phyloP scores from a whole-genome alignment of 2,888 invertebrate species.

The Monopis laevigella region DNA sequence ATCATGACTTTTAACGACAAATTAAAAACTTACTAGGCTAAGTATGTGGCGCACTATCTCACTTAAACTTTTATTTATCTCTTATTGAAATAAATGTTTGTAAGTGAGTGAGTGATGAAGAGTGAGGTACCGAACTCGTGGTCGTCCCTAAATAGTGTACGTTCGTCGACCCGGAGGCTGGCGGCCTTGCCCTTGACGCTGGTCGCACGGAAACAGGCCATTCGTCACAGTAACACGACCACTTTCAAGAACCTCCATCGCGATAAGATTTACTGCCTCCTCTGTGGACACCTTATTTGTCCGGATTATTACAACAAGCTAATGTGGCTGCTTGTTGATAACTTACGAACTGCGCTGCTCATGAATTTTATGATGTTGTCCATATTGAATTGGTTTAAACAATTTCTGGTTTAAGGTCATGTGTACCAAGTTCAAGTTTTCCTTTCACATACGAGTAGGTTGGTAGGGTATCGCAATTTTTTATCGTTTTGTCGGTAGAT shows the following conservation, averaged over 20 bases:
- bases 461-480: too few relatives aligned
- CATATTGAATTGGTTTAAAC: not conserved
- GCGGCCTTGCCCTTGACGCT: slow-evolving; percentile 12
- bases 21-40: too few relatives aligned
- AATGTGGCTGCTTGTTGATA: too few relatives aligned
- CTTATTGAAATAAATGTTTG: too few relatives aligned
- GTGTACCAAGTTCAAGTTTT: not conserved
- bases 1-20: too few relatives aligned
- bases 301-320: too few relatives aligned
- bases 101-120: too few relatives aligned
- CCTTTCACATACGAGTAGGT: too few relatives aligned
- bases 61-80: too few relatives aligned
- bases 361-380: slow-evolving; percentile 5
- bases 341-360: not conserved
- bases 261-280: slow-evolving; percentile 13
- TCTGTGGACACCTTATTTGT: too few relatives aligned
- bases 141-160: slow-evolving; percentile 37
- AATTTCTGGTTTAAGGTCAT: slow-evolving; percentile 4
- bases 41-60: too few relatives aligned
- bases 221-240: slow-evolving; percentile 26
- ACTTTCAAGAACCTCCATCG: slow-evolving; percentile 15
- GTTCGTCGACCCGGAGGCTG: slow-evolving; percentile 33
- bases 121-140: not conserved
- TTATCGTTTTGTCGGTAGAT: too few relatives aligned
- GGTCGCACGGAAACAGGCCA: slow-evolving; percentile 27